Conservation (phyloP, 2,797 vertebrate species). For the Scomberomorus guttatus region DNA sequence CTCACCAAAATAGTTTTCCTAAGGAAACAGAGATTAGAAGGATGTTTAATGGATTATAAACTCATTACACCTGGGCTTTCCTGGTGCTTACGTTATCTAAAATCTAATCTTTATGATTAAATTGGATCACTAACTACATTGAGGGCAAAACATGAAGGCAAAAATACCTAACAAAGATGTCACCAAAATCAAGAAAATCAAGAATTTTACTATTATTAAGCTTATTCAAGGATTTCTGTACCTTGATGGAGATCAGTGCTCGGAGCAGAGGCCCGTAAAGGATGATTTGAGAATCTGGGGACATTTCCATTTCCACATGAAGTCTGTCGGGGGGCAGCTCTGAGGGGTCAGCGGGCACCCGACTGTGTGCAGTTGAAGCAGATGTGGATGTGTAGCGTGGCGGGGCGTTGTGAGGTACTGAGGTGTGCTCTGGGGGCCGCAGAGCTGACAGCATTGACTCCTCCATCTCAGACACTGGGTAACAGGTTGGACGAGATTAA, state of each 20-base stretch:
- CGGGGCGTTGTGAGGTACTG: slow-evolving; percentile 78
- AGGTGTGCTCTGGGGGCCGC: slow-evolving; percentile 81
- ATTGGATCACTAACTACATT: neutral
- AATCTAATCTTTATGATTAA: neutral
- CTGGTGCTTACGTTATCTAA: neutral
- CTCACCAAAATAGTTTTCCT: slow-evolving; percentile 99
- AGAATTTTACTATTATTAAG: neutral
- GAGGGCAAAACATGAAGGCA: neutral
- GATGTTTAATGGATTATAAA: neutral
- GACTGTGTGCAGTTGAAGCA: slow-evolving; percentile 83
- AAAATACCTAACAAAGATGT: neutral
- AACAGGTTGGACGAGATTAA: neutral
- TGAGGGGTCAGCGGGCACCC: slow-evolving; percentile 89
- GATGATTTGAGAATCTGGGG: slow-evolving; percentile 94
- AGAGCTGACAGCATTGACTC: slow-evolving; percentile 91
- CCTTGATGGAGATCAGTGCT: slow-evolving; percentile 95
- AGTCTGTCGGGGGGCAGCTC: slow-evolving; percentile 95
- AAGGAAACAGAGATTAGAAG: neutral
- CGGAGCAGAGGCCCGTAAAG: slow-evolving; percentile 95
- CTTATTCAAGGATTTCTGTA: slow-evolving; percentile 61
- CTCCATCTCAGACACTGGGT: slow-evolving; percentile 95
- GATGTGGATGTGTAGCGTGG: slow-evolving; percentile 80
- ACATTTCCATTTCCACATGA: slow-evolving; percentile 96
- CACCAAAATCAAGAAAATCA: too few species aligned
- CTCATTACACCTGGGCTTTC: neutral